These are phyloP conservation scores for Caerostris extrusa DNA, from an alignment of 1,140 invertebrate genomes.

Conservation along the genomic window DNA sequence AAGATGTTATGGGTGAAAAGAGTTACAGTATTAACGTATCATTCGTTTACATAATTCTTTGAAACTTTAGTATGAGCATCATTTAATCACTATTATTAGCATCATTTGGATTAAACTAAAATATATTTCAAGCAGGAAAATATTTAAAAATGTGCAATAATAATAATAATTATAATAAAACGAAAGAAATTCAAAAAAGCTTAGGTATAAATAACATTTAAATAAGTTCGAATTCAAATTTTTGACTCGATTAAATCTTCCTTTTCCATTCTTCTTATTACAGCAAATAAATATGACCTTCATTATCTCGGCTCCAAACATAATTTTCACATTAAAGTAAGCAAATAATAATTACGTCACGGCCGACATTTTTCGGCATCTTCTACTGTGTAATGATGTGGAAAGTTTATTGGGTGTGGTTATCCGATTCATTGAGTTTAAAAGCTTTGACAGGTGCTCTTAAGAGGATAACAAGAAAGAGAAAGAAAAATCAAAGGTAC, in stretches of 20 bases:
- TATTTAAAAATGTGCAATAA: no score
- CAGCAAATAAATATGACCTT: not conserved
- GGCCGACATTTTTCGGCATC: slow-evolving; percentile 8
- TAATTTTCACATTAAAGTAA: not conserved
- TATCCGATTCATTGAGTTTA: slow-evolving; percentile 35
- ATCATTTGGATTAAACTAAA: no score
- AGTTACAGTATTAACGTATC: no score
- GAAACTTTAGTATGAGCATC: no score
- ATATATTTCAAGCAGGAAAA: no score
- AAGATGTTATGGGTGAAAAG: no score
- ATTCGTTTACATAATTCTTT: no score
- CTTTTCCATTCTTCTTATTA: not conserved
- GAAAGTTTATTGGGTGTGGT: slow-evolving; percentile 26
- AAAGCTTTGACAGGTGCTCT: slow-evolving; percentile 35
- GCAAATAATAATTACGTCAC: slow-evolving; percentile 8
- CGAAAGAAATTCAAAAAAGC: no score
- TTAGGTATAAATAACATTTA: no score
- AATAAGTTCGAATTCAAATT: not conserved
- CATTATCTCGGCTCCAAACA: not conserved
- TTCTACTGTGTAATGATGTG: slow-evolving; percentile 6
- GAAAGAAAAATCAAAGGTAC: not conserved
- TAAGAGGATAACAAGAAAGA: slow-evolving; percentile 9
- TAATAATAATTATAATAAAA: no score
- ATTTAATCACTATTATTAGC: no score
- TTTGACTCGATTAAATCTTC: not conserved